Base-by-base conservation (phyloP, 2,113 vertebrate species). In the Hiodon tergisus region DNA sequence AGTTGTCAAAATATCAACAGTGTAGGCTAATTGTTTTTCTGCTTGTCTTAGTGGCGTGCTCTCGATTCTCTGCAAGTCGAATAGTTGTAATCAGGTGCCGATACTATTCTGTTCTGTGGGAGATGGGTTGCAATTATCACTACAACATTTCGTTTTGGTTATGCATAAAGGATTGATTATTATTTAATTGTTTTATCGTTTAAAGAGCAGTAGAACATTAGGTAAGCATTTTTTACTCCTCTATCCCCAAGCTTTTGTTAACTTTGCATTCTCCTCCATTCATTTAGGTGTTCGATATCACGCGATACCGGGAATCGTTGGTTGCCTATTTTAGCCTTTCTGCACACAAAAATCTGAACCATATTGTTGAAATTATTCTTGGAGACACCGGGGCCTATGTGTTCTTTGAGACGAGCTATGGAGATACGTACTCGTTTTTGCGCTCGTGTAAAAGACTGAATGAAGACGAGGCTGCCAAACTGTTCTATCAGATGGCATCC, bases 351-450 rank as follows among this genome's bases (percentile, higher is more conserved):
- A 93, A 93, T 86, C 93, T 94, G 88, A 94, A 93, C 88, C 92
- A 93, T 83, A 93, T 94, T 82, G 89, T 90, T 13, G 93, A 94
- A 80, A 93, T 94, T 73, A 83, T 94, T 81, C 90, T 94, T 70
- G 93, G 93, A 60, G 93, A 94, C 86, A 90, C 90, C 81, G 90
- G 92, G 84, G 91, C 93, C 0, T 94, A 94, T 17, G 92, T 93
- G 81, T 93, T 94, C 87, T 94, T 94, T 79, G 91, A 93, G 78
- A 89, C 86, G 71, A 93, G 92, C 86, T 93, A 93, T 89, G 93
- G 93, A 80, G 93, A 94, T 82, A 92, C 94, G 93, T 92, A 94
- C 78, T 93, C 93, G 0, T 93, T 93, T 66, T 92, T 94, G 69
- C 93, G 93, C 68, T 92, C 92, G 80, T 93, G 93, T 86, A 94